Conservation (phyloP, 2,888 invertebrate species). For the Imbricaverruca yamaguchii region DNA sequence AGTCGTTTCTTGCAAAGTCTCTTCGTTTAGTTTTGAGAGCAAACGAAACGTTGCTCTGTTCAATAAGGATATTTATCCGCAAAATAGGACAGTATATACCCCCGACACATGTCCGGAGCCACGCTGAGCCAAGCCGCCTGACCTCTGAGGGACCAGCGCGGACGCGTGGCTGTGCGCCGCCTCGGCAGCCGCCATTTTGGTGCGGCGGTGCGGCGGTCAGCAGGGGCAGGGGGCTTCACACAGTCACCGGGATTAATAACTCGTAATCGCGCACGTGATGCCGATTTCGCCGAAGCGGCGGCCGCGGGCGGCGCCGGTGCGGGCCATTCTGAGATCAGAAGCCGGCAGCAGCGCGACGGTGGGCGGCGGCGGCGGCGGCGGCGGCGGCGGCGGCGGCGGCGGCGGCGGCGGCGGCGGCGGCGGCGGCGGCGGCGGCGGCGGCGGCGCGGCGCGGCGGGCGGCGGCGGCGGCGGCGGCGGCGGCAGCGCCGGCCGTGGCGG, state of each 20-base stretch:
- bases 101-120: no score
- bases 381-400: not conserved
- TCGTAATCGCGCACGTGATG: not conserved
- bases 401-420: not conserved
- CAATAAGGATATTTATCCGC: no score
- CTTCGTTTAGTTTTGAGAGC: no score
- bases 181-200: not conserved
- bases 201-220: not conserved
- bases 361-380: not conserved
- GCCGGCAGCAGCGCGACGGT: not conserved
- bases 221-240: not conserved
- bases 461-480: not conserved
- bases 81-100: no score
- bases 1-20: no score
- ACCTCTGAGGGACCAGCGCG: no score
- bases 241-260: not conserved
- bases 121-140: no score
- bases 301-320: not conserved
- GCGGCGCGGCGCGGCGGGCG: not conserved
- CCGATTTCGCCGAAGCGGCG: constrained; percentile 16
- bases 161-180: no score
- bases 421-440: not conserved
- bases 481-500: no score
- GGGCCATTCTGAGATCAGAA: not conserved
- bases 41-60: no score